Base-by-base conservation (phyloP, 2,113 vertebrate genomes). In the Nanorana parkeri region DNA sequence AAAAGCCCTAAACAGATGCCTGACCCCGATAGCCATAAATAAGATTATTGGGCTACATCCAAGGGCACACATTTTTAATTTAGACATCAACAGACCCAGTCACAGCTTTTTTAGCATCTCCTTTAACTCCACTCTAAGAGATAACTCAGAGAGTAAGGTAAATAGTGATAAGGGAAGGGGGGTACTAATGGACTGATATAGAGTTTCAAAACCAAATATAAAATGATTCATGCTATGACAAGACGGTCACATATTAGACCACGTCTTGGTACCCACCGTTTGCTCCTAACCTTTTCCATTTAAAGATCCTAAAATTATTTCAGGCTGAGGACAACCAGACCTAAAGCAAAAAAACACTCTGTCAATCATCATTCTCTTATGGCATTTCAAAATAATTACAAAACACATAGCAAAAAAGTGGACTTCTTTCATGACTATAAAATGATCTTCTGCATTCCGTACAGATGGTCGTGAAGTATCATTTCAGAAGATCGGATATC, bases 341-440 rank as follows among this genome's bases (percentile, higher is more conserved):
- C 61, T 52, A 74, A 26, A 36, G 28, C 79, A 60, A 80, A 36
- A 69, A 74, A 56, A 21, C 52, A 69, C 24, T 29, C 21, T 71
- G 24, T 64, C 67, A 80, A 47, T 63, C 60, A 81, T 66, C 41
- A n/a, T n/a, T n/a, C 60, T 83, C 51, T 47, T 76, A 61, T 23
- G 68, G 68, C 52, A 60, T 52, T 75, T 76, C 32, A 76, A 83
- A 81, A 65, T 28, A 75, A 83, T 58, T 76, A 83, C 80, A 83
- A 83, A 82, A 83, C 80, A 60, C 64, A 66, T 81, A 76, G 71
- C 80, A 83, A 83, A 83, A 76, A 83, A 75, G 80, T 76, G 69
- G 71, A 81, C 79, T 54, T 83, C 55, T 20, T 65, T 61, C 52
- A 56, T 21, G 29, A 67, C 63, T 32, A 63, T 82, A 58, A 19